Base-by-base conservation (phyloP, 1,140 invertebrate species). In the Lysiphlebus fabarum region DNA sequence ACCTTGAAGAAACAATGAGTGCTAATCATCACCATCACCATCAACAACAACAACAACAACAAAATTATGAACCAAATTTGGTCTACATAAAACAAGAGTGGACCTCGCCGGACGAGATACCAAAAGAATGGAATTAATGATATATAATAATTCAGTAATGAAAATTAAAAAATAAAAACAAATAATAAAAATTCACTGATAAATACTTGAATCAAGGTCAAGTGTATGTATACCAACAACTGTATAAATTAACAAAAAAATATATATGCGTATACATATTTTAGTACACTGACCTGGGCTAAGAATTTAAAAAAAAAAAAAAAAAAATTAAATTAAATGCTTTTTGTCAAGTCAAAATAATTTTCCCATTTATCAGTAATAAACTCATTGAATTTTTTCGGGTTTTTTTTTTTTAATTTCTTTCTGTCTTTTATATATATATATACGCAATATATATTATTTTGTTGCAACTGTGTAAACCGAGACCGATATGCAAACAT, bases 51-150 rank as follows among this genome's bases (percentile, higher is more conserved):
- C 49, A 48, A 43, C 47, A 57, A 33, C 50, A 61, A 43, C 61
- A 62, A 40, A 62, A 63, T 9, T 57, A 62, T 41, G 72, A 78
- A 58, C 69, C 75, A 14, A 71, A 67, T 38, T 56, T 77, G 59
- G 73, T 78, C 11, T 79, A 78, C 62, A 74, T 78, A 10, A 79
- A 79, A 49, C 77, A 79, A 61, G 76, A 78, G 37, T 79, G 76
- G 77, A 74, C 71, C 17, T 70, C 67, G 38, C 67, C 67, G 40
- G 75, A 78, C 6, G 73, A 76, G 11, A 66, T 73, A 45, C 57
- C 66, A 58, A 75, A 76, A 63, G 72, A 76, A 7, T 76, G 73
- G 74, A 72, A 74, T 41, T 75, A 17, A 56, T 4, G 38, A 17
- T 36, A 58, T 43, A 14, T 50, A 11, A 37, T 14, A 2, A 33